Evolutionary conservation across 2,888 invertebrate genomes (phyloP), one percentile per base, ranked within the genome.

Genomic region (Ophion slaviceki): DNA sequence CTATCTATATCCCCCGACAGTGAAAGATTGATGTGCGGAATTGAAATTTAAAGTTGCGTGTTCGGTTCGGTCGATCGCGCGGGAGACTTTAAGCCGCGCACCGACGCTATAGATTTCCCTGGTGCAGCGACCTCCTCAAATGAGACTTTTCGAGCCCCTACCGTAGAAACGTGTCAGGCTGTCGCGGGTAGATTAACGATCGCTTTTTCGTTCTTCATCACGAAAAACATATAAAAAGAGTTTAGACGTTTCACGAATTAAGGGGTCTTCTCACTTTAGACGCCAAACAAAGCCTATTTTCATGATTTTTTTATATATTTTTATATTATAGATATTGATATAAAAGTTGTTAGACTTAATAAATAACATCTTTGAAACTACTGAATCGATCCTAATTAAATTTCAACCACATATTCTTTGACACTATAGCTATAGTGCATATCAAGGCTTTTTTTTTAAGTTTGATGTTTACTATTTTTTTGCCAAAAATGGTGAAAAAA

Each of bases 121-220:
- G 53, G 32, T 71, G 79, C 53, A 64, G 47, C 45, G 45, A 74
- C 74, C 74, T 40, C 24, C 74, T 24, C 11, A 17, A 61, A 45
- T 61, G 68, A 70, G n/a, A 61, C 36, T 70, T 45, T 61, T 78
- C 59, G 61, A 61, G 40, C 11, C 45, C 8, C 20, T 47, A 45
- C 28, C n/a, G n/a, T 68, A 53, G 47, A 61, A n/a, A 45, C 40
- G 68, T 20, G 68, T 59, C 68, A 32, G 61, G 24, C 68, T 70
- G 70, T 70, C 68, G 61, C n/a, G 61, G 82, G 72, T 82, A 86
- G 84, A 88, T 88, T 86, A 87, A 88, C 85, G 86, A 87, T 87
- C 82, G 77, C 28, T 78, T 86, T 86, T 86, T 80, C 80, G 64
- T 75, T n/a, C 68, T 32, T 61, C 62, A 70, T 53, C 57, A 32